Conservation (phyloP, 2,797 vertebrate genomes). For the Sebastes taczanowskii region DNA sequence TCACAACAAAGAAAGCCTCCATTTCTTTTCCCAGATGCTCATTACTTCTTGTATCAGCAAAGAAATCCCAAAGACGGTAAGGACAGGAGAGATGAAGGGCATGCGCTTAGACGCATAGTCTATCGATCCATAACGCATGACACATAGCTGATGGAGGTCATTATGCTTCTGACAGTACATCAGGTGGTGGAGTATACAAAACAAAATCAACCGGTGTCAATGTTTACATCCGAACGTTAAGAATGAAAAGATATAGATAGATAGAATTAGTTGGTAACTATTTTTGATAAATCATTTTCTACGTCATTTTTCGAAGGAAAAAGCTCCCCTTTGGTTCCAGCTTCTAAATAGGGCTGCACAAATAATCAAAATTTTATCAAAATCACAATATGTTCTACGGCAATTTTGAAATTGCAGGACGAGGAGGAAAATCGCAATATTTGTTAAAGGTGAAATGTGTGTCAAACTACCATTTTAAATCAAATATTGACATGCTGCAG, state of each 20-base stretch:
- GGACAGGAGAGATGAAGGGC: not conserved
- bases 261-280: not conserved
- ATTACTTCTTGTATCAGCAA: slow-evolving; percentile 4
- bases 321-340: not conserved
- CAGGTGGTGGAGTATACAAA: not conserved
- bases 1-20: slow-evolving; percentile 39
- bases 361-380: too few species aligned
- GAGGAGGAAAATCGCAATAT: too few species aligned
- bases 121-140: not conserved
- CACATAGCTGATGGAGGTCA: slow-evolving; percentile 13
- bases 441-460: too few species aligned
- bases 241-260: not conserved
- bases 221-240: not conserved
- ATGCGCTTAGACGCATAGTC: not conserved
- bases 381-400: too few species aligned
- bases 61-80: not conserved
- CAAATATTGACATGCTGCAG: too few species aligned
- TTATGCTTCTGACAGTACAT: slow-evolving; percentile 30
- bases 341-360: too few species aligned
- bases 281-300: not conserved
- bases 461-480: too few species aligned
- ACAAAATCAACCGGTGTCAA: not conserved
- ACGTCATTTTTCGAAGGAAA: not conserved
- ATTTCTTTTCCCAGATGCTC: slow-evolving; percentile 34
- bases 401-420: too few species aligned